These are phyloP conservation scores for Vidua chalybeata DNA, from an alignment of 2,113 vertebrate genomes.

Conservation along the genomic window DNA sequence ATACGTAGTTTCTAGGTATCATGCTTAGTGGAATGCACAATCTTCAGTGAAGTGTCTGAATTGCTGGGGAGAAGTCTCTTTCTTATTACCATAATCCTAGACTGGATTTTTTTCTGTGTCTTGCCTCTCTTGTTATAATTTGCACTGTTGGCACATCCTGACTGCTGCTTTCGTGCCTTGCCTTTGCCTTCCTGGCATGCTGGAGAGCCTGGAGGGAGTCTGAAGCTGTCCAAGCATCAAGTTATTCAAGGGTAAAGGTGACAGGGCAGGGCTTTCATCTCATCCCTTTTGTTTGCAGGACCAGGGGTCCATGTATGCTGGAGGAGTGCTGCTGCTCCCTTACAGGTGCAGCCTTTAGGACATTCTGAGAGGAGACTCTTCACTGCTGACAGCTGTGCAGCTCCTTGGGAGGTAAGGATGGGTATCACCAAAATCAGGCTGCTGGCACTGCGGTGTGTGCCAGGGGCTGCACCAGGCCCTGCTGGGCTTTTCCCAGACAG, in stretches of 20 bases:
- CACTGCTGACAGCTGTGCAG: background rate
- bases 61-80: background rate
- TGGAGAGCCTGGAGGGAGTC: background rate
- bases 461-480: background rate
- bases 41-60: background rate
- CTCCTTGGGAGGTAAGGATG: background rate
- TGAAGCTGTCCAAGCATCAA: background rate
- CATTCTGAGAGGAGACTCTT: background rate
- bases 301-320: too few species aligned
- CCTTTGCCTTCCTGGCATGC: background rate
- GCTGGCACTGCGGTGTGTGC: accelerated
- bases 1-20: background rate
- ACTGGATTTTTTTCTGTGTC: background rate
- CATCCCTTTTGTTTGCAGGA: background rate
- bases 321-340: background rate
- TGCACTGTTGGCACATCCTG: background rate
- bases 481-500: background rate
- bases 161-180: background rate
- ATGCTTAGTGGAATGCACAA: accelerated
- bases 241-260: background rate
- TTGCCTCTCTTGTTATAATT: background rate
- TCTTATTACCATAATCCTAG: background rate
- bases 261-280: background rate
- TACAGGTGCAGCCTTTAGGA: background rate
- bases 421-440: background rate